These are phyloP conservation scores for Megalops atlanticus DNA, from an alignment of 2,113 vertebrate species.

Conservation along the genomic window DNA sequence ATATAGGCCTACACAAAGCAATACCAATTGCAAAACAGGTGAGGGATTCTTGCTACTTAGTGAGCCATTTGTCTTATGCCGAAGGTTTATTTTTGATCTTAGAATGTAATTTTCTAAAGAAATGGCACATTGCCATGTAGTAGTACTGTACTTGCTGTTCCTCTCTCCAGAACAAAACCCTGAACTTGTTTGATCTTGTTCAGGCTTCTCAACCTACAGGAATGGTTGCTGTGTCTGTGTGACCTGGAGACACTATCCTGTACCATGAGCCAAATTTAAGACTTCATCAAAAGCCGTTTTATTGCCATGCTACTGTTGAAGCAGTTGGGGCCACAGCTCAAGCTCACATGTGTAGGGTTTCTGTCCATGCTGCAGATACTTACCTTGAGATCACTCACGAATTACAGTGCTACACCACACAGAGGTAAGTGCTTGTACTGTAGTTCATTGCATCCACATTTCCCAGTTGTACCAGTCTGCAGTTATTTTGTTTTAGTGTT, in stretches of 20 bases:
- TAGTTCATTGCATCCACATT: not conserved
- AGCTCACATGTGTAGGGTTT: not conserved
- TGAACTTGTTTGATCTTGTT: constrained; percentile 1
- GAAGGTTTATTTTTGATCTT: not conserved
- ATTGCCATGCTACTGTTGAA: not conserved
- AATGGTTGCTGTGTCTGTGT: not conserved
- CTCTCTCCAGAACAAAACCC: not conserved
- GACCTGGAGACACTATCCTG: not conserved
- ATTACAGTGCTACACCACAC: too few relatives aligned
- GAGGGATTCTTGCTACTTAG: constrained; percentile 9
- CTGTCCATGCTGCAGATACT: not conserved
- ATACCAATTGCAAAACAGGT: constrained; percentile 15
- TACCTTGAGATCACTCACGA: too few relatives aligned
- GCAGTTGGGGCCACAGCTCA: not conserved
- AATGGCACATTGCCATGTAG: constrained; percentile 22
- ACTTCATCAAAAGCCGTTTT: not conserved
- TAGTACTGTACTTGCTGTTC: constrained; percentile 3
- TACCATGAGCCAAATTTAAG: not conserved
- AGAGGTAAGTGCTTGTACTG: not conserved
- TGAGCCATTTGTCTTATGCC: not conserved
- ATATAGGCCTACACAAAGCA: constrained; percentile 24
- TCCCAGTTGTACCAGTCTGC: too few relatives aligned
- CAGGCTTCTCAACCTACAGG: not conserved
- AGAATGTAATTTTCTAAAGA: not conserved
- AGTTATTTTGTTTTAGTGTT: not conserved